These are phyloP conservation scores for Xestia sexstrigata DNA, from an alignment of 2,888 invertebrate species.

Conservation along the genomic window DNA sequence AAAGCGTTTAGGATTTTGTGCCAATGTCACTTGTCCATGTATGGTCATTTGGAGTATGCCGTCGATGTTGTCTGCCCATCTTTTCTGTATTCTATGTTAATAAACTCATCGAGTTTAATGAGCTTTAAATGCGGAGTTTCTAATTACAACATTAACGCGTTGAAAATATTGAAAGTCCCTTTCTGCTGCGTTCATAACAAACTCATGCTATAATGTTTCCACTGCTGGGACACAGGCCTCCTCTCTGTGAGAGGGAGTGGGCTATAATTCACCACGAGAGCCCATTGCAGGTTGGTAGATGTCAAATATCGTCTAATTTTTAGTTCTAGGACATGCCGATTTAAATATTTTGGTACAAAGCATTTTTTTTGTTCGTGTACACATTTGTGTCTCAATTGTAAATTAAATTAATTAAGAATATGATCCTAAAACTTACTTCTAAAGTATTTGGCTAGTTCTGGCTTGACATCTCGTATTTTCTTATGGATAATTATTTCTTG, in stretches of 20 bases:
- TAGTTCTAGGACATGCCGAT: neutral
- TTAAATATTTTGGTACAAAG: neutral
- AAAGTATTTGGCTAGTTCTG: constrained; percentile 41
- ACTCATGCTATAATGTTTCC: neutral
- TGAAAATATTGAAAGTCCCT: neutral
- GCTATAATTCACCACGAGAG: neutral
- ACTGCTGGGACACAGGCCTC: neutral
- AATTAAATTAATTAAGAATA: neutral
- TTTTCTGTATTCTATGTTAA: constrained; percentile 28
- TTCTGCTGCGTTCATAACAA: neutral
- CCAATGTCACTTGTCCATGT: constrained; percentile 28
- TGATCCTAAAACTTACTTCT: constrained; percentile 38
- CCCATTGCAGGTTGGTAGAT: neutral
- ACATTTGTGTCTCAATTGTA: neutral
- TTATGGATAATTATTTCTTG: constrained; percentile 32
- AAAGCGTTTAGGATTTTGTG: constrained; percentile 4
- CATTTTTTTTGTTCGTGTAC: no score
- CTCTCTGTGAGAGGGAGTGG: neutral
- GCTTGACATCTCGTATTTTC: constrained; percentile 36
- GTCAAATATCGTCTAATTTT: neutral
- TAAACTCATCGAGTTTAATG: constrained; percentile 12
- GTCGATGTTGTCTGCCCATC: constrained; percentile 50
- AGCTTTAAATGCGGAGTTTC: constrained; percentile 17
- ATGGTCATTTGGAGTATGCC: constrained; percentile 26
- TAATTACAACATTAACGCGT: constrained; percentile 14